Percentiles rank a stretch among this genome's conserved stretches.
Evolutionary conservation across 2,888 invertebrate genomes (phyloP).

Genomic region (Drosophila aldrichi): DNA sequence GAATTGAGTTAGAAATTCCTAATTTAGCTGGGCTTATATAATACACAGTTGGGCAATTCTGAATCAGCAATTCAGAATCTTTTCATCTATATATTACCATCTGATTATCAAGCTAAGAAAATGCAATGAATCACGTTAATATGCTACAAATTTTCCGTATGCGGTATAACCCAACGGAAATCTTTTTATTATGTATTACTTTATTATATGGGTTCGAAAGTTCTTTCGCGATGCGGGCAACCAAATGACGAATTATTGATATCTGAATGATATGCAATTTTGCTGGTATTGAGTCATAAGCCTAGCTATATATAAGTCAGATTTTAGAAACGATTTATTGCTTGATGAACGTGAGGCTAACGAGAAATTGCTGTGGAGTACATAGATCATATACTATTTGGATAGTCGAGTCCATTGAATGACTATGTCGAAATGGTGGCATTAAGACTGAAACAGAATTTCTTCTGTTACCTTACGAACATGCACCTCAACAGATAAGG

Average conservation of each 20-base stretch:
- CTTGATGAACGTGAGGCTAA: not conserved
- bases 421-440: not conserved
- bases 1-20: not conserved
- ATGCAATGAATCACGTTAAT: not conserved
- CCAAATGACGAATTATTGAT: not conserved
- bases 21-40: not conserved
- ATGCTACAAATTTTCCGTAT: not conserved
- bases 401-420: not conserved
- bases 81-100: too few species aligned
- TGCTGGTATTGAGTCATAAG: not conserved
- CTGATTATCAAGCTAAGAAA: not conserved
- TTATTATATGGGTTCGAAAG: not conserved
- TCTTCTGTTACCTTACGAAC: constrained; percentile 8
- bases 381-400: not conserved
- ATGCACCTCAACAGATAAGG: constrained; percentile 35
- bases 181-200: not conserved
- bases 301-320: not conserved
- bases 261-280: not conserved
- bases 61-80: not conserved
- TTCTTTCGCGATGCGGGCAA: not conserved
- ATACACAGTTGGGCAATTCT: not conserved
- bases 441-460: not conserved
- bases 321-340: not conserved
- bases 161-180: not conserved
- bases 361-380: too few species aligned